Conservation (phyloP, 2,113 vertebrate species). For the Cathartes aura region DNA sequence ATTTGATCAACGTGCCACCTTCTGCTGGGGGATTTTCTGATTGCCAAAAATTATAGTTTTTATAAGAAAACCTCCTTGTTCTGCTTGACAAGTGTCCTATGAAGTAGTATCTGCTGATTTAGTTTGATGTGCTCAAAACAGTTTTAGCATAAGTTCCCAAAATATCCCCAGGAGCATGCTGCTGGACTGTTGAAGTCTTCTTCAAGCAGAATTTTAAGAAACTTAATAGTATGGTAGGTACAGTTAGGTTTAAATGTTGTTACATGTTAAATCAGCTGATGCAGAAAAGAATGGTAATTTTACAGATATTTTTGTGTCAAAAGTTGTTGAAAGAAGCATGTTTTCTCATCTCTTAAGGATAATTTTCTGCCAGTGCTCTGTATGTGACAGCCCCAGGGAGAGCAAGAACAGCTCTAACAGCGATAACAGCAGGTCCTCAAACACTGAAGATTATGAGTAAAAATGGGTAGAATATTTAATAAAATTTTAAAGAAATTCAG, state of each 20-base stretch:
- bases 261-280: neutral
- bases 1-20: neutral
- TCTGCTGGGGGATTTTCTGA: neutral
- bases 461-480: slow-evolving; percentile 34
- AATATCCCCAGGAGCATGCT: neutral
- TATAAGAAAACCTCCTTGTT: neutral
- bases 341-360: neutral
- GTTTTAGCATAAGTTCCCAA: neutral
- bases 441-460: neutral
- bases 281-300: neutral
- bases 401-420: slow-evolving; percentile 4
- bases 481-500: neutral
- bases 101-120: neutral
- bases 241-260: neutral
- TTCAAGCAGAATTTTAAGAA: neutral
- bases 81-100: neutral
- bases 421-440: neutral
- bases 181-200: neutral
- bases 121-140: neutral
- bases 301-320: neutral
- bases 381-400: neutral
- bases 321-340: neutral
- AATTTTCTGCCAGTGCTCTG: neutral
- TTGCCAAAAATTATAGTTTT: neutral
- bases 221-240: neutral